phyloP scores from a whole-genome alignment of 2,797 vertebrate genomes.

The Pachyuromys duprasi region DNA sequence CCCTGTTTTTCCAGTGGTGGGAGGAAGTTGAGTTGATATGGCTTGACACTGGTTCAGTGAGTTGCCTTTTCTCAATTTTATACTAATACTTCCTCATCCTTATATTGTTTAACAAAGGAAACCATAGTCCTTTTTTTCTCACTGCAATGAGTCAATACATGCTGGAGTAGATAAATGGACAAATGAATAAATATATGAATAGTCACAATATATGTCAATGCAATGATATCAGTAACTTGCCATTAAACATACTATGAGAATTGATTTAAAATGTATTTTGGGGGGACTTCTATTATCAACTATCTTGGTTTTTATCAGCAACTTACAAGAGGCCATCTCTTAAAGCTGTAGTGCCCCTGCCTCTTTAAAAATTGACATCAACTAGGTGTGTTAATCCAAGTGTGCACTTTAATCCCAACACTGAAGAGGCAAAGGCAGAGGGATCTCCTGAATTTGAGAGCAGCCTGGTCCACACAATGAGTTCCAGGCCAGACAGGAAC shows the following conservation, averaged over 20 bases:
- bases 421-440: not conserved
- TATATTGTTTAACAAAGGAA: not conserved
- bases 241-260: constrained; percentile 41
- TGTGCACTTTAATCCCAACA: not conserved
- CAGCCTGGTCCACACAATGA: not conserved
- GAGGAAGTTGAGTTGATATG: not conserved
- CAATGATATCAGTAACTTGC: not conserved
- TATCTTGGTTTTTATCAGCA: constrained; percentile 1
- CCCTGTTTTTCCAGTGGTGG: not conserved
- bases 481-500: not conserved
- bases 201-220: not conserved
- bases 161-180: not conserved
- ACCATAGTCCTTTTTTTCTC: not conserved
- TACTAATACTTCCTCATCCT: not conserved
- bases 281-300: not conserved
- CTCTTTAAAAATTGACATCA: not conserved
- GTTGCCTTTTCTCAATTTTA: constrained; percentile 1
- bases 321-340: not conserved
- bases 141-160: not conserved
- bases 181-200: constrained; percentile 12
- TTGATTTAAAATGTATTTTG: constrained; percentile 37
- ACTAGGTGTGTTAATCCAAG: not conserved
- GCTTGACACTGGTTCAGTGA: not conserved
- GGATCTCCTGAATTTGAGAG: not conserved
- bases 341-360: not conserved